Evolutionary conservation across 2,888 invertebrate species (phyloP).

Genomic region (Tanytarsus gracilentus): DNA sequence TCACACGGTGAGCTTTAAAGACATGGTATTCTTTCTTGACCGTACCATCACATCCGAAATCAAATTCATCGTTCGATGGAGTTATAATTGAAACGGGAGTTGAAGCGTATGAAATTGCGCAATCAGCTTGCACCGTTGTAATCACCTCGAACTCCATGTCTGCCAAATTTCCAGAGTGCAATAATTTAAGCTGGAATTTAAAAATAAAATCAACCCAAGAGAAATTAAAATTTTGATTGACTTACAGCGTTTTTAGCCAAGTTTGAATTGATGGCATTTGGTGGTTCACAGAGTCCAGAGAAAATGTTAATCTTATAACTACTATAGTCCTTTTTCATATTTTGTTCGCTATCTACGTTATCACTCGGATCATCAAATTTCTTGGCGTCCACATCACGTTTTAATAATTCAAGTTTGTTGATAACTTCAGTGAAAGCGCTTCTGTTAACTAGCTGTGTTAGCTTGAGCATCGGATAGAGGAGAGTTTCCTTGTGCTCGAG

Average conservation of each 20-base stretch:
- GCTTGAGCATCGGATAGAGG: conserved; percentile 44
- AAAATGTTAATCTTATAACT: conserved; percentile 44
- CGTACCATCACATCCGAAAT: background rate
- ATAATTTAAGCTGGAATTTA: conserved; percentile 30
- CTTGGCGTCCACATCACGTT: conserved; percentile 33
- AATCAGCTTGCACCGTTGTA: conserved; percentile 22
- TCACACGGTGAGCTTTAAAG: conserved; percentile 53
- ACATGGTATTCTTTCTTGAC: conserved; percentile 35
- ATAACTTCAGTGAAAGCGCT: conserved; percentile 53
- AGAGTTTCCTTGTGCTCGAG: conserved; percentile 45
- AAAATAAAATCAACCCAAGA: background rate
- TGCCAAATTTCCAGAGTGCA: conserved; percentile 47
- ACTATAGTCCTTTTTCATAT: conserved; percentile 34
- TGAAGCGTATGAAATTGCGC: conserved; percentile 2
- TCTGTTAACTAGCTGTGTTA: conserved; percentile 51
- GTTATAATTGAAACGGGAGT: conserved; percentile 4
- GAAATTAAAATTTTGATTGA: conserved; percentile 34
- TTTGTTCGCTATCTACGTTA: conserved; percentile 24
- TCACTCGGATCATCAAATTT: conserved; percentile 18
- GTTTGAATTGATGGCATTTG: conserved; percentile 47
- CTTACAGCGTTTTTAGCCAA: conserved; percentile 51
- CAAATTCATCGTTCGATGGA: conserved; percentile 3
- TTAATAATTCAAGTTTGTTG: conserved; percentile 48
- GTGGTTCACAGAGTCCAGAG: conserved; percentile 53
- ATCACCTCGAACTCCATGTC: conserved; percentile 60